Percentiles rank a stretch among this genome's conserved stretches.
Conservation (phyloP, 2,113 vertebrate genomes). For the Poicephalus meyeri region DNA sequence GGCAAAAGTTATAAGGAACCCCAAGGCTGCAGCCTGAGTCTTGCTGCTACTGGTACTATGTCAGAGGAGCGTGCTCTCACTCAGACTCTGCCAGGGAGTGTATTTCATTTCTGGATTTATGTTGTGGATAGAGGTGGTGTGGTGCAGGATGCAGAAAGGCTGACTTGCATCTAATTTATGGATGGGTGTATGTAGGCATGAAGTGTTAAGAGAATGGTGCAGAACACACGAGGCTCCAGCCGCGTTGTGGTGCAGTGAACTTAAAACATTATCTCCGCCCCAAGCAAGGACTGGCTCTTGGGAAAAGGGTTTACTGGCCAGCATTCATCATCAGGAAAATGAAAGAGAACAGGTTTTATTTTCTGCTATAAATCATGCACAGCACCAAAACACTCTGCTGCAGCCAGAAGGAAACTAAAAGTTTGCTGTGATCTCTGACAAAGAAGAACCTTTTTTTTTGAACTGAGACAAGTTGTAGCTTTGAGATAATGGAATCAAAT, state of each 20-base stretch:
- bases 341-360: constrained; percentile 35
- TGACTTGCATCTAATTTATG: not conserved
- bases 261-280: not conserved
- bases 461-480: not conserved
- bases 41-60: not conserved
- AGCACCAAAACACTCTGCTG: not conserved
- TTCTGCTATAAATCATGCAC: not conserved
- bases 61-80: not conserved
- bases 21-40: not conserved
- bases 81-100: not conserved
- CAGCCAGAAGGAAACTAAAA: not conserved
- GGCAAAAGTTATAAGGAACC: not conserved
- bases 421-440: not conserved
- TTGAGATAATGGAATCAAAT: not conserved
- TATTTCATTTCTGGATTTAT: not conserved
- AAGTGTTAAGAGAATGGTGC: not conserved
- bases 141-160: not conserved
- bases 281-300: not conserved
- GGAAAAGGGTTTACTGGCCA: constrained; percentile 1
- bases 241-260: rapidly evolving
- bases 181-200: not conserved
- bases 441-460: not conserved
- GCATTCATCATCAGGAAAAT: constrained; percentile 22
- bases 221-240: not conserved
- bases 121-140: not conserved